phyloP scores from a whole-genome alignment of 2,797 vertebrate genomes.

The Hirundo rustica region DNA sequence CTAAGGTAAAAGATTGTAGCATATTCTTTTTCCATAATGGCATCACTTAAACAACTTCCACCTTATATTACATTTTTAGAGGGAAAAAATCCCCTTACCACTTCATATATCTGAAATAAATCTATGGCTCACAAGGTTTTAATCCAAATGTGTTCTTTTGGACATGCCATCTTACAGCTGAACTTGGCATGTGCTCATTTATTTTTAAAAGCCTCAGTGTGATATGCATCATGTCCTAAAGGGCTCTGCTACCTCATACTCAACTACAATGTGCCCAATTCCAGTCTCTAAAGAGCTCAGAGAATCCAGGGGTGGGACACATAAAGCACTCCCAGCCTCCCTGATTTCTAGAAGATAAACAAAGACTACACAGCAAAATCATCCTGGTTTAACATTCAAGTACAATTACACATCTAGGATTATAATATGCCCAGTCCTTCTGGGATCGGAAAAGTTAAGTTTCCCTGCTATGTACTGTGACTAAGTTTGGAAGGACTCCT shows the following conservation, averaged over 20 bases:
- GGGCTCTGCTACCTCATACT: not conserved
- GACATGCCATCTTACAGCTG: not conserved
- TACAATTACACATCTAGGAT: not conserved
- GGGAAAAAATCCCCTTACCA: not conserved
- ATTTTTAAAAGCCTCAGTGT: not conserved
- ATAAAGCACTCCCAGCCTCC: not conserved
- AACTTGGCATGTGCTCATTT: not conserved
- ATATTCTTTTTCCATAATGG: not conserved
- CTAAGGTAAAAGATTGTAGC: not conserved
- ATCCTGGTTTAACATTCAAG: not conserved
- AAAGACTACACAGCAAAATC: not conserved
- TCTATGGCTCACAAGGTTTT: not conserved
- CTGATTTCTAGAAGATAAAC: not conserved
- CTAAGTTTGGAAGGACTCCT: not conserved
- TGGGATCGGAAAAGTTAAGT: not conserved
- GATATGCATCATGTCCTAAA: not conserved
- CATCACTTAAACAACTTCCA: not conserved
- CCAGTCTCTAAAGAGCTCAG: not conserved
- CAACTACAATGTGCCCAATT: not conserved
- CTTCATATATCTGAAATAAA: not conserved
- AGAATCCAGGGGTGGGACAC: fast-evolving
- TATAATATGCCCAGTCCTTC: not conserved
- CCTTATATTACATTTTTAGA: not conserved
- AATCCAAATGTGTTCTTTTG: not conserved
- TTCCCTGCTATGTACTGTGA: not conserved